Conservation (phyloP, 2,113 vertebrate species). For the Lynx canadensis region DNA sequence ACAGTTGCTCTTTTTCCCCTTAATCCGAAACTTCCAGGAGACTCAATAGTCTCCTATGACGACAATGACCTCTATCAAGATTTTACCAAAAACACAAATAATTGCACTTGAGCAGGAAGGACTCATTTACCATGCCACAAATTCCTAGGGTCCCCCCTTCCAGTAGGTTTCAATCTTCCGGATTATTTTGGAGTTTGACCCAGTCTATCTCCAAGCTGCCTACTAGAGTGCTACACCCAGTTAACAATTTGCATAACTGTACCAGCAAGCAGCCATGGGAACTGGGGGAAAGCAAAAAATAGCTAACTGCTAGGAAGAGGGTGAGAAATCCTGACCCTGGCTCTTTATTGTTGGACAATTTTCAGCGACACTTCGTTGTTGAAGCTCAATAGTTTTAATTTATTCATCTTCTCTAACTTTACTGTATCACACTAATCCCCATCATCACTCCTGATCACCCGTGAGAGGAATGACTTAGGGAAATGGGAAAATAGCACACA, state of each 20-base stretch:
- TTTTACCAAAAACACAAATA: not conserved
- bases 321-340: not conserved
- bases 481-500: not conserved
- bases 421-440: not conserved
- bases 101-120: not conserved
- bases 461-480: not conserved
- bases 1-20: not conserved
- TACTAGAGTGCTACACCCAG: fast-evolving
- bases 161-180: not conserved
- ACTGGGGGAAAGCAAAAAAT: not conserved
- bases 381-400: not conserved
- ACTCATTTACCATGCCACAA: not conserved
- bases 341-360: not conserved
- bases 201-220: not conserved
- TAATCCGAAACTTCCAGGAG: not conserved
- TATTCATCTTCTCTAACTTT: not conserved
- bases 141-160: not conserved
- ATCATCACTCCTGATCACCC: not conserved
- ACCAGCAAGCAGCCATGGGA: not conserved
- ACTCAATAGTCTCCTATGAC: not conserved
- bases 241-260: not conserved
- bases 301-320: not conserved
- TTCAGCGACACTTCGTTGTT: not conserved
- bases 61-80: not conserved
- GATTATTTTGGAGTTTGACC: not conserved